phyloP scores from a whole-genome alignment of 2,888 invertebrate genomes.

The Mythimna albipuncta region DNA sequence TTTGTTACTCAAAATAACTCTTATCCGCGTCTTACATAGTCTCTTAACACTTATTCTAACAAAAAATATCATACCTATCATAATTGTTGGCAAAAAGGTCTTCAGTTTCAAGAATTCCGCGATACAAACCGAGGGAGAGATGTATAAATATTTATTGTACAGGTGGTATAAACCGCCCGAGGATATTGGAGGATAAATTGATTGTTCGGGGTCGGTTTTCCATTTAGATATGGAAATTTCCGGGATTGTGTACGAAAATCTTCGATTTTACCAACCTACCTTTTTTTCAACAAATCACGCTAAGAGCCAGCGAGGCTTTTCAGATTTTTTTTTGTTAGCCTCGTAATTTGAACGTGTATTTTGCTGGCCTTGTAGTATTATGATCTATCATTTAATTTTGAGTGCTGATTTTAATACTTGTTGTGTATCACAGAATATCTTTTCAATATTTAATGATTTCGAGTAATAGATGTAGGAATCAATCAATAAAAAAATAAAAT shows the following conservation, averaged over 20 bases:
- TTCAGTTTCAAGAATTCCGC: slow-evolving; percentile 71
- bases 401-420: background rate
- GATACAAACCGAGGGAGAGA: slow-evolving; percentile 85
- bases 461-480: background rate
- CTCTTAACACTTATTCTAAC: slow-evolving; percentile 25
- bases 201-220: slow-evolving; percentile 91
- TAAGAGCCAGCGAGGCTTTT: slow-evolving; percentile 74
- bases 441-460: background rate
- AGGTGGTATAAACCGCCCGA: slow-evolving; percentile 90
- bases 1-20: background rate
- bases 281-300: slow-evolving; percentile 86
- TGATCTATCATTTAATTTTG: background rate
- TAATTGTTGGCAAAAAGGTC: slow-evolving; percentile 66
- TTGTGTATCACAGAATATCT: background rate
- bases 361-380: slow-evolving; percentile 8
- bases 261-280: slow-evolving; percentile 84
- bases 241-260: slow-evolving; percentile 90
- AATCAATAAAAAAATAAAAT: background rate
- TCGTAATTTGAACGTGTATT: slow-evolving; percentile 60
- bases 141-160: slow-evolving; percentile 90
- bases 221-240: slow-evolving; percentile 91
- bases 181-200: slow-evolving; percentile 91
- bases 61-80: slow-evolving; percentile 42
- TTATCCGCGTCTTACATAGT: background rate
- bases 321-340: slow-evolving; percentile 67